Evolutionary conservation across 2,797 vertebrate genomes (phyloP).

Genomic region (Scomberomorus guttatus): DNA sequence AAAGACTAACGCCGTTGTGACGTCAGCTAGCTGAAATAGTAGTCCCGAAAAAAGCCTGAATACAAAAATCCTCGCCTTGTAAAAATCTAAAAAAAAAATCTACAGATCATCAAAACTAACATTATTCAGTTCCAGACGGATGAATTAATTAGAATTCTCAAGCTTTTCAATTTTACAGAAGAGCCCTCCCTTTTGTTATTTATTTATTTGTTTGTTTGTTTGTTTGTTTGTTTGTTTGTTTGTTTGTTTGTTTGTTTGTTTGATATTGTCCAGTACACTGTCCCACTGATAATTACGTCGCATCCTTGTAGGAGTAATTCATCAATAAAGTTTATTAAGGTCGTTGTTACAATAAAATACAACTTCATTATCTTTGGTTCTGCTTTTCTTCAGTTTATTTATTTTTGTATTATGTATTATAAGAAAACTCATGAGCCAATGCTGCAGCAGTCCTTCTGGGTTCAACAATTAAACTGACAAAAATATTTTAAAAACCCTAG

Average conservation of each 20-base stretch:
- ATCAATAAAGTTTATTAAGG: not conserved
- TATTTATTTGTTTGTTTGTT: not conserved
- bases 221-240: not conserved
- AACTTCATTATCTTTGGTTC: not conserved
- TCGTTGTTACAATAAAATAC: no score
- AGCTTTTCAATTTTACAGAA: not conserved
- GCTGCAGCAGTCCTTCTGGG: no score
- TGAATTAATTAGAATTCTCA: no score
- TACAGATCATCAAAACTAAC: not conserved
- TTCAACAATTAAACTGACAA: no score
- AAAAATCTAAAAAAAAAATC: not conserved
- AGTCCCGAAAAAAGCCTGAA: constrained; percentile 46
- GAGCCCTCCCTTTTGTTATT: no score
- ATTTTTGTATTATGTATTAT: no score
- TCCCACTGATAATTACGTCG: no score
- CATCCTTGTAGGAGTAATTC: not conserved
- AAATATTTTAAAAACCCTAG: no score
- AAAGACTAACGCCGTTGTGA: constrained; percentile 3
- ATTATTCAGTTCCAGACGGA: not conserved
- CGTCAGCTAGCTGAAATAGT: constrained; percentile 14
- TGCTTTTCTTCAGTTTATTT: not conserved
- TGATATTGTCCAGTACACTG: no score
- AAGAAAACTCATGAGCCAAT: no score
- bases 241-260: not conserved
- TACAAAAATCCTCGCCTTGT: not conserved